A percentile compares a stretch with the other conserved stretches of the same genome.
Conservation (phyloP, 2,797 vertebrate genomes). For the Phoebastria nigripes region DNA sequence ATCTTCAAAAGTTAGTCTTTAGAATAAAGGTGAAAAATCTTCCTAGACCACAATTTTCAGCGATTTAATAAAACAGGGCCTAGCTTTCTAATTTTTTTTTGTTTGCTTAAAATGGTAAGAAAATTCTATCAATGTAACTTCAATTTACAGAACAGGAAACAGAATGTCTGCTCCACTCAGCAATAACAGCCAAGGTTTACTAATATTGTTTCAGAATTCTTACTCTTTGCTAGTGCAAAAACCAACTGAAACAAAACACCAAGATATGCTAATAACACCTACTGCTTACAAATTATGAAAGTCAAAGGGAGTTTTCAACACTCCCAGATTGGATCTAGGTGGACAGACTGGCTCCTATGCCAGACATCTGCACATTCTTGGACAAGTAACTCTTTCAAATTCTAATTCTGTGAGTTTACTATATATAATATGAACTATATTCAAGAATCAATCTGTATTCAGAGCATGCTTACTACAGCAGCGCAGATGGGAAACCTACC, state of each 20-base stretch:
- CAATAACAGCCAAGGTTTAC: background rate
- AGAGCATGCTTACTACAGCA: background rate
- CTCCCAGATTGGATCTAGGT: background rate
- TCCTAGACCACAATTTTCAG: background rate
- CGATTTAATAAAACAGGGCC: background rate
- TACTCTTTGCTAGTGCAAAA: background rate
- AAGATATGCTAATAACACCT: conserved; percentile 12
- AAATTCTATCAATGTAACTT: background rate
- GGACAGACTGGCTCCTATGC: background rate
- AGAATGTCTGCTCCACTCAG: background rate
- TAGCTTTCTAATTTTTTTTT: background rate
- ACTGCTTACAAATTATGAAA: conserved; percentile 13
- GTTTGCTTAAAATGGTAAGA: background rate
- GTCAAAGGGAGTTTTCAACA: conserved; percentile 23
- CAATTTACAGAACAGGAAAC: background rate
- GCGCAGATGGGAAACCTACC: conserved; percentile 72
- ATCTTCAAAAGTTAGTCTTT: background rate
- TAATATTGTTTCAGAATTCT: conserved; percentile 7
- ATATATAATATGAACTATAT: background rate
- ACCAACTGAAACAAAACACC: background rate
- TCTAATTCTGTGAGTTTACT: background rate
- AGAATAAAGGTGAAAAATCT: background rate
- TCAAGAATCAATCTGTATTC: background rate
- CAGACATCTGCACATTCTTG: background rate
- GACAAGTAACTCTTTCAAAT: background rate